Conservation (phyloP, 1,140 invertebrate genomes). For the Drosophila lini region DNA sequence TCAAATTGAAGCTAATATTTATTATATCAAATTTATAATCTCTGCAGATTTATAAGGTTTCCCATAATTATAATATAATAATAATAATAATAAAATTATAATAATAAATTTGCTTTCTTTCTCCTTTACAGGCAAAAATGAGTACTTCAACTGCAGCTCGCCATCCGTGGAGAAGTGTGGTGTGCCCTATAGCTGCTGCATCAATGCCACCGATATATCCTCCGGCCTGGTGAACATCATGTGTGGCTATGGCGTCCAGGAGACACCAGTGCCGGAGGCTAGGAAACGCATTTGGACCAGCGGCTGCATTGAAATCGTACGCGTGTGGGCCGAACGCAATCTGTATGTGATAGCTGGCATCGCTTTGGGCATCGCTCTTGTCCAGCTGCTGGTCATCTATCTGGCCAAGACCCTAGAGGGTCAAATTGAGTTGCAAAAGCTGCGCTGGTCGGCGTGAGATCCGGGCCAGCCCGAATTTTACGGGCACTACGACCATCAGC, state of each 20-base stretch:
- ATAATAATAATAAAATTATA: no score
- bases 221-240: constrained; percentile 95
- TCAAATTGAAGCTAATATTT: background rate
- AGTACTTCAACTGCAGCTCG: constrained; percentile 96
- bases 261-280: constrained; percentile 91
- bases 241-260: constrained; percentile 95
- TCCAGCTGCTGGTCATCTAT: constrained; percentile 95
- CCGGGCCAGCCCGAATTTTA: constrained; percentile 29
- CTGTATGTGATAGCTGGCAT: constrained; percentile 94
- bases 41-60: no score
- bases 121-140: constrained; percentile 88
- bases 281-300: constrained; percentile 95
- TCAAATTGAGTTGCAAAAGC: constrained; percentile 94
- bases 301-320: constrained; percentile 94
- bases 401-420: constrained; percentile 94
- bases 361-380: constrained; percentile 91
- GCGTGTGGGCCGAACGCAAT: constrained; percentile 93
- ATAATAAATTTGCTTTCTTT: no score
- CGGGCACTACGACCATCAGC: constrained; percentile 22
- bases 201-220: constrained; percentile 94
- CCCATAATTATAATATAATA: no score
- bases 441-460: constrained; percentile 87
- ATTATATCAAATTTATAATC: no score
- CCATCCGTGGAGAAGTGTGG: constrained; percentile 95
- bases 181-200: constrained; percentile 97